Percentiles rank a stretch among this genome's conserved stretches.
These are phyloP conservation scores for Troglohyphantes excavatus DNA, from an alignment of 2,888 invertebrate genomes.

Conservation along the genomic window DNA sequence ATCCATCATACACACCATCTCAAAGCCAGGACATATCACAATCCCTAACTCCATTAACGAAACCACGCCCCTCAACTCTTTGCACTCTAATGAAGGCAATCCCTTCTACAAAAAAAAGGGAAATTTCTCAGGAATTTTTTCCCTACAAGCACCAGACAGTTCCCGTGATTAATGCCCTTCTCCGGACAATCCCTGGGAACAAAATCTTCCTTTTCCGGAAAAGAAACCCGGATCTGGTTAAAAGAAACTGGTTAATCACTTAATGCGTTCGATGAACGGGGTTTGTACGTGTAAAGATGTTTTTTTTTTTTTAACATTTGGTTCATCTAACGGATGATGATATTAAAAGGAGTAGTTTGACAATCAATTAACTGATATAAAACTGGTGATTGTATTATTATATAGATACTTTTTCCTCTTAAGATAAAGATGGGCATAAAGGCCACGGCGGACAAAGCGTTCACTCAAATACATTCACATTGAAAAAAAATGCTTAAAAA, in stretches of 20 bases:
- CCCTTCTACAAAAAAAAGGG: background rate
- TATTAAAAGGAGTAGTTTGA: no score
- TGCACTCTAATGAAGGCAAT: conserved; percentile 33
- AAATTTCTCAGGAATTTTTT: conserved; percentile 23
- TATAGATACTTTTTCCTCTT: no score
- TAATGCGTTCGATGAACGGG: conserved; percentile 62
- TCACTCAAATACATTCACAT: no score
- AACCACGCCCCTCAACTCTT: background rate
- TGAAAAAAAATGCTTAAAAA: no score
- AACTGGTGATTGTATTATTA: no score
- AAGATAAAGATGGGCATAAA: no score
- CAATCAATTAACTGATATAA: no score
- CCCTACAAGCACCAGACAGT: conserved; percentile 4
- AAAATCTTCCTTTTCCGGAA: background rate
- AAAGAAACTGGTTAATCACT: conserved; percentile 70
- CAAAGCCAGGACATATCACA: background rate
- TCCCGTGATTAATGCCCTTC: conserved; percentile 40
- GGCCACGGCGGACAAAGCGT: no score
- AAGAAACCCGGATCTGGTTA: conserved; percentile 18
- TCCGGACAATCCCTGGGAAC: background rate
- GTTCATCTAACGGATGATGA: no score
- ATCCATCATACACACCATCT: no score
- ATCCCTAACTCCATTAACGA: background rate
- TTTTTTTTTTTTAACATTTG: background rate
- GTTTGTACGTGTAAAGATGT: conserved; percentile 52